phyloP scores from a whole-genome alignment of 2,888 invertebrate genomes.

The Eremobia ochroleuca region DNA sequence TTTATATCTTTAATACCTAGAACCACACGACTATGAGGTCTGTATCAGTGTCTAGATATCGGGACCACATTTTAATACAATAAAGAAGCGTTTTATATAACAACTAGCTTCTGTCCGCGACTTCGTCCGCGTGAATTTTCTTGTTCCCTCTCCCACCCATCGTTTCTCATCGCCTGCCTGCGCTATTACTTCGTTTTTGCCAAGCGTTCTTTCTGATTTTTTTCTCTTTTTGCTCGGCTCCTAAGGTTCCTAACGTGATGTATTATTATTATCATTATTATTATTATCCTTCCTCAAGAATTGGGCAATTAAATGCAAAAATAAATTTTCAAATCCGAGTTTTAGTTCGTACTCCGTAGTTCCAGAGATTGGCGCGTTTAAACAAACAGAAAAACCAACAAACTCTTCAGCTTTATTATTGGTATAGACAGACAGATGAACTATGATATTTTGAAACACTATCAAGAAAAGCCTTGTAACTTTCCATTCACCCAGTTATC shows the following conservation, averaged over 20 bases:
- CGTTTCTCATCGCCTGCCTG: background rate
- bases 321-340: background rate
- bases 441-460: no score
- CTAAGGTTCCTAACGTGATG: no score
- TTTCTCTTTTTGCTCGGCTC: background rate
- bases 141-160: background rate
- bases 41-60: background rate
- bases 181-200: background rate
- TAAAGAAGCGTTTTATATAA: background rate
- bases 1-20: background rate
- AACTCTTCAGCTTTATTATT: background rate
- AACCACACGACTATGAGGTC: background rate
- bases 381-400: background rate
- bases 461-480: slow-evolving; percentile 24
- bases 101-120: no score
- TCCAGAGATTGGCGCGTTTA: background rate
- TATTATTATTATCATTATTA: no score
- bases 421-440: background rate
- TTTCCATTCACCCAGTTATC: slow-evolving; percentile 14
- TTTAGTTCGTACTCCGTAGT: no score
- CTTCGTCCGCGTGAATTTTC: background rate
- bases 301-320: background rate
- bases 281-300: no score
- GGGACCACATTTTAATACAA: background rate
- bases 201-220: background rate